Base-by-base conservation (phyloP, 2,113 vertebrate genomes). In the Bathybates hornii region DNA sequence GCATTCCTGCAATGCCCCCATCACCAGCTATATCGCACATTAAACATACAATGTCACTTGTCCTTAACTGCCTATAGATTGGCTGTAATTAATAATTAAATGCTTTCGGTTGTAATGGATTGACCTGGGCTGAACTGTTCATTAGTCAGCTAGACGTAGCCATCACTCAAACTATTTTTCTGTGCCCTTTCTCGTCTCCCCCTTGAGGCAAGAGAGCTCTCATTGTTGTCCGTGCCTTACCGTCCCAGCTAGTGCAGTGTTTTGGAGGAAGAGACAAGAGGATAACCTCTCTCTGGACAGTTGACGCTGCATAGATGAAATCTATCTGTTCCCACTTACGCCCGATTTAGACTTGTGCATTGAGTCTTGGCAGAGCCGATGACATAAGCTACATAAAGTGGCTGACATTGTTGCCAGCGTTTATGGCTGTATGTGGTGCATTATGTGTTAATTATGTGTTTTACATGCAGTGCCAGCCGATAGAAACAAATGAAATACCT, bases 61-160 rank as follows among this genome's bases (percentile, higher is more conserved):
- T 98, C 98, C 98, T 98, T 97, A 98, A 88, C 89, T 96, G 96
- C 97, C 94, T 97, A 96, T 97, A 96, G 98, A 98, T 98, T 96
- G 97, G 94, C 96, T 96, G 96, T 98, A 98, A 99, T 99, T 99
- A 99, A 99, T 99, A 99, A 98, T 99, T 98, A 99, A 99, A 97
- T 96, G 96, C 95, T 97, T 97, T 96, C 96, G 89, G 95, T 98
- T 98, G 98, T 99, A 98, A 98, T 98, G 98, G 98, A 97, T 98
- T 99, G 98, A 98, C 98, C 98, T 94, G 66, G 27, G 90, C 93
- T 97, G 98, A 98, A 97, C 97, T 96, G 96, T 97, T 98, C 98
- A 98, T 99, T 99, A 99, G 96, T 98, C 98, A 98, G 96, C 90
- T 95, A 90, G 96, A 97, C 97, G 96, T 96, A 98, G 96, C 96